A percentile compares a stretch with the other conserved stretches of the same genome.
phyloP scores from a whole-genome alignment of 2,888 invertebrate species.

The Netelia virgata region DNA sequence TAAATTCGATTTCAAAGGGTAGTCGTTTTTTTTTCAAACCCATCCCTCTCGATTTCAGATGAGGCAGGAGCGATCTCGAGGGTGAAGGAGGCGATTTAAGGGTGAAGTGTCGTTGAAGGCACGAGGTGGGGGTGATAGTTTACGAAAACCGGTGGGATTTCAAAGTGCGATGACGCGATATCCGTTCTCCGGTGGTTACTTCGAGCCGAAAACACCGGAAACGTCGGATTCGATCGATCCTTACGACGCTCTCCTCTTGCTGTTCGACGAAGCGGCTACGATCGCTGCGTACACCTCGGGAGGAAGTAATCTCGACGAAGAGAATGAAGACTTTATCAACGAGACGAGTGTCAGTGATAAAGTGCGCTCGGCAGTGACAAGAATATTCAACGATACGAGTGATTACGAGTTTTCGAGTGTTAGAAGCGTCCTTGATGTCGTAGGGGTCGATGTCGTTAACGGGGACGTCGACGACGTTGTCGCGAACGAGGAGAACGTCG shows the following conservation, averaged over 20 bases:
- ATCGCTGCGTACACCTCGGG: constrained; percentile 29
- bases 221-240: constrained; percentile 33
- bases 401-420: constrained; percentile 59
- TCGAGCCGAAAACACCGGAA: constrained; percentile 28
- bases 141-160: not conserved
- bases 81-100: not conserved
- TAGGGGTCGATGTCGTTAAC: constrained; percentile 22
- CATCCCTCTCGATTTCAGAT: constrained; percentile 52
- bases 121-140: too few relatives aligned
- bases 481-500: constrained; percentile 58
- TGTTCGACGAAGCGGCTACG: constrained; percentile 41
- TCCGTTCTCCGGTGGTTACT: constrained; percentile 26
- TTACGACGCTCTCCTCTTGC: constrained; percentile 34
- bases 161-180: constrained; percentile 44
- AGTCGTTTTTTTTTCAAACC: not conserved
- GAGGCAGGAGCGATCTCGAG: constrained; percentile 57
- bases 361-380: constrained; percentile 69
- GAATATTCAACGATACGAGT: constrained; percentile 70
- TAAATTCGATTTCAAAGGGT: too few relatives aligned
- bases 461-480: constrained; percentile 21
- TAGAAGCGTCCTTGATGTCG: constrained; percentile 37
- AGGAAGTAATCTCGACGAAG: constrained; percentile 25
- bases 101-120: not conserved
- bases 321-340: constrained; percentile 16
- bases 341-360: constrained; percentile 57